A percentile compares a stretch with the other conserved stretches of the same genome.
Evolutionary conservation across 1,140 invertebrate genomes (phyloP).

Genomic region (Scaptodrosophila lebanonensis): DNA sequence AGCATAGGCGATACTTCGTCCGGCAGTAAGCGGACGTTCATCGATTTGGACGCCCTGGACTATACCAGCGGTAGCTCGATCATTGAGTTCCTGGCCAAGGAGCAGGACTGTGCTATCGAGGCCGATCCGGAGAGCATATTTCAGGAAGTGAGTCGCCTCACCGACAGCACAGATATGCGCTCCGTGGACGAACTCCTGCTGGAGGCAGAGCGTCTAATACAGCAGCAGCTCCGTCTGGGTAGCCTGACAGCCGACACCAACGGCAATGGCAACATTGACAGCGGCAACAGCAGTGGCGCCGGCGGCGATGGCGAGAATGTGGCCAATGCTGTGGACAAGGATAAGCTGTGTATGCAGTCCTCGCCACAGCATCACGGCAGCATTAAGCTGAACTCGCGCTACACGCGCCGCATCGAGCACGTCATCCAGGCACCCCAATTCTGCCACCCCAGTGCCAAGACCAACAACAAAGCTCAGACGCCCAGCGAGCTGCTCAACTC

Average conservation of each 20-base stretch:
- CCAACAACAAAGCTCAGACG: constrained; percentile 2
- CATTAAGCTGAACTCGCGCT: constrained; percentile 62
- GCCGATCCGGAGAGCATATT: constrained; percentile 70
- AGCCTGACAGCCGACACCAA: neutral
- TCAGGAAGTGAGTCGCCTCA: constrained; percentile 68
- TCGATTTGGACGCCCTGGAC: constrained; percentile 36
- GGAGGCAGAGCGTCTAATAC: constrained; percentile 70
- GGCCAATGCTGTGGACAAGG: neutral
- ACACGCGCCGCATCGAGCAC: constrained; percentile 64
- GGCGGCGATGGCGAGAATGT: neutral
- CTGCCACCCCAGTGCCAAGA: constrained; percentile 7
- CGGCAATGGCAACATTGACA: neutral
- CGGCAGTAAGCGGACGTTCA: neutral
- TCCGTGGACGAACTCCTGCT: constrained; percentile 73
- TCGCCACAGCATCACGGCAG: constrained; percentile 52
- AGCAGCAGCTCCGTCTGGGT: constrained; percentile 53
- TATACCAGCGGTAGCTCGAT: constrained; percentile 67
- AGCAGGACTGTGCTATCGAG: constrained; percentile 62
- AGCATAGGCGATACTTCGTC: constrained; percentile 9
- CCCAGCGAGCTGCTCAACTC: constrained; percentile 5
- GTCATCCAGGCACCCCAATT: constrained; percentile 3
- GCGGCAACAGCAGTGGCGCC: neutral
- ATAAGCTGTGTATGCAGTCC: constrained; percentile 41
- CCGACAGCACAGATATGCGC: constrained; percentile 60
- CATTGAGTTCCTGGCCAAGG: constrained; percentile 68